Percentiles rank a stretch among this genome's conserved stretches.
Evolutionary conservation across 1,140 invertebrate genomes (phyloP).

Genomic region (Aphelenchoides besseyi): DNA sequence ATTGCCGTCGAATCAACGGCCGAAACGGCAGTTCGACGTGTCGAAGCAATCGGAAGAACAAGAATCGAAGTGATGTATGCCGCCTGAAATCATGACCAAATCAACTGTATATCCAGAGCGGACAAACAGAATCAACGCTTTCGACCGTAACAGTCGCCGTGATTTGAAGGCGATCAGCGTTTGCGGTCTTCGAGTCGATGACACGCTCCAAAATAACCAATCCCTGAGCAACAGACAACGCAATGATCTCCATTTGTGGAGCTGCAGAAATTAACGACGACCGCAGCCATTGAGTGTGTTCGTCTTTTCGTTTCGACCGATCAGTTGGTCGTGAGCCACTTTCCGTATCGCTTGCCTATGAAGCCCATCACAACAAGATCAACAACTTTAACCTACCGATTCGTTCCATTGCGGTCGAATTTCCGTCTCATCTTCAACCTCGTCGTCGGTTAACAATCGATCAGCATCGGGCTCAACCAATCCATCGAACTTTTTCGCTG

Average conservation of each 20-base stretch:
- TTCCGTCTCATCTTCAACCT: not conserved
- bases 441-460: not conserved
- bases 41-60: conserved; percentile 18
- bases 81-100: not conserved
- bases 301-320: not conserved
- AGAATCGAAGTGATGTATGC: conserved; percentile 24
- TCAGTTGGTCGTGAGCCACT: not conserved
- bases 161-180: not conserved
- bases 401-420: conserved; percentile 3
- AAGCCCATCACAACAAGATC: not conserved
- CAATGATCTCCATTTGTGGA: not conserved
- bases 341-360: conserved; percentile 1
- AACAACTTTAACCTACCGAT: conserved; percentile 1
- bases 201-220: conserved; percentile 14
- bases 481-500: not conserved
- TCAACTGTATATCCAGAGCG: not conserved
- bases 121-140: not conserved
- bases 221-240: not conserved
- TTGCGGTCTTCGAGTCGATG: not conserved
- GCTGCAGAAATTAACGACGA: not conserved
- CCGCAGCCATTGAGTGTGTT: not conserved
- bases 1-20: conserved; percentile 17
- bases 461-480: conserved; percentile 9
- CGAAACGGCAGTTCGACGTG: conserved; percentile 7
- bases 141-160: not conserved